Evolutionary conservation across 2,113 vertebrate genomes (phyloP), one percentile per base, ranked within the genome.

Genomic region (Brachypteracias leptosomus): DNA sequence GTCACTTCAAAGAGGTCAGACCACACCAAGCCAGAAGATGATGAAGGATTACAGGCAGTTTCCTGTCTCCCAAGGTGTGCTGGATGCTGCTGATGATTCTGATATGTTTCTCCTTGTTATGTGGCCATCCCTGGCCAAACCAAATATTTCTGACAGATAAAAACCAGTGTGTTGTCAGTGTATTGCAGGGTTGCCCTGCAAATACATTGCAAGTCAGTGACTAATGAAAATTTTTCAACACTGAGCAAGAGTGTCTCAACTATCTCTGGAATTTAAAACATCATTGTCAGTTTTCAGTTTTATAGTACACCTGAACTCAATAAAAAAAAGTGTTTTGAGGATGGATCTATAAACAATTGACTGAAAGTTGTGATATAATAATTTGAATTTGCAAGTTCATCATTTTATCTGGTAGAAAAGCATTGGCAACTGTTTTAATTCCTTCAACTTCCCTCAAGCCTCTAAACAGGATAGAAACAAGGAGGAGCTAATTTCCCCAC

Each of bases 91-190:
- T 18, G 38, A 57, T 35, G 18, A 28, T 13, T 38, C 12, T 31
- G n/a, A 57, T 28, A 68, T 16, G 33, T 6, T 7, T 35, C 54
- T 35, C 26, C 36, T 52, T 17, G 4, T 52, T 26, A 44, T 2
- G 9, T 15, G 46, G 38, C 52, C 19, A 71, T 51, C 55, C 59
- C 59, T 40, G 31, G 51, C n/a, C 46, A 84, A 81, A 42, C 12
- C 25, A 58, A 71, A 0, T n/a, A 17, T 11, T 81, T 87, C 51
- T 74, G 42, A 57, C 35, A 26, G 1, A 15, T 8, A 54, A 79
- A 80, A 68, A 55, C 0, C 44, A 36, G 29, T 3, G 1, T 3
- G 1, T 13, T 65, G 33, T 42, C 47, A 28, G 28, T 14, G 65
- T 10, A 57, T 10, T 68, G 22, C 42, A 85, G 13, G 19, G 13